Base-by-base conservation (phyloP, 2,113 vertebrate species). In the Syngnathus scovelli region DNA sequence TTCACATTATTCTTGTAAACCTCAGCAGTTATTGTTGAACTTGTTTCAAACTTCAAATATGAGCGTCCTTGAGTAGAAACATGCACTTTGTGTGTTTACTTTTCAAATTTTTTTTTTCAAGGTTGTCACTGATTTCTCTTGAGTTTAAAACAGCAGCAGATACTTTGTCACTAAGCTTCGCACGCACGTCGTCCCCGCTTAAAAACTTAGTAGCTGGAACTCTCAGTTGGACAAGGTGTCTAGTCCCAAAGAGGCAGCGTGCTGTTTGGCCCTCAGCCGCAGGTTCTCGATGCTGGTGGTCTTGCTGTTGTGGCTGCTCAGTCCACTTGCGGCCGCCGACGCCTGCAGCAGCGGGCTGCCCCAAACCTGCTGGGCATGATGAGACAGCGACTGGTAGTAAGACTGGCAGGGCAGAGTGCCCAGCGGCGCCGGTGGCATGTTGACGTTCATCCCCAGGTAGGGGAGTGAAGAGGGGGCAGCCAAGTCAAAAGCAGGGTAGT, bases 251-350 rank as follows among this genome's bases (percentile, higher is more conserved):
- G 96, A 98, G 0, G 96, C 96, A 0, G 96, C 95, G 0, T 99
- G 96, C 83, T 99, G 97, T 82, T 98, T 99, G 44, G 97, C 96
- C 78, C 96, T 90, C 67, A 99, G 92, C 85, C 96, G 90, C 71
- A 99, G 93, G 89, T 98, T 99, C 88, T 99, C 96, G 5, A 99
- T 99, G 89, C 97, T 99, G 0, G 94, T 98, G 3, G 94, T 99
- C 93, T 99, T 99, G 94, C 95, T 98, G 94, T 95, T 98, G 90
- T 96, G 93, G 76, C 85, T 87, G n/a, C 92, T 89, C 36, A 94
- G 92, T 62, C 91, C 85, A 0, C 92, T 90, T 6, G 84, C 74
- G 2, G 86, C 75, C 0, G 95, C 75, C 0, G 95, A 94, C 0
- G 94, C 92, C 69, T 95, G 95, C 78, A 99, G 92, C 87, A 98